Evolutionary conservation across 2,113 vertebrate genomes (phyloP).

Genomic region (Forbesichthys papilliferus): DNA sequence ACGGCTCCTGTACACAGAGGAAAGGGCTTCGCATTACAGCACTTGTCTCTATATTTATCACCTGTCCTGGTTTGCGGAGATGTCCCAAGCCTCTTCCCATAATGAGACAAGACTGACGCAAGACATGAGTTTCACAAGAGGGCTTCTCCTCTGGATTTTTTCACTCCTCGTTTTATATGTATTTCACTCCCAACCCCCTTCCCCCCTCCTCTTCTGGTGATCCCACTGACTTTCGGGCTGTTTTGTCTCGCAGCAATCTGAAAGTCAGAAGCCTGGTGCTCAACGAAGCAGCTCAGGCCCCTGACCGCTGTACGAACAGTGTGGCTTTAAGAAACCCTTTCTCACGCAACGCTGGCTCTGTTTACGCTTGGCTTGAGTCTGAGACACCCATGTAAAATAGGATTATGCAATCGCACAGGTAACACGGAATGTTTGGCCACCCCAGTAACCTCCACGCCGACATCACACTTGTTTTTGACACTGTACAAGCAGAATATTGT

Average conservation of each 20-base stretch:
- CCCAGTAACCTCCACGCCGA: slow-evolving; percentile 27
- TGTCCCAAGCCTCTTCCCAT: not conserved
- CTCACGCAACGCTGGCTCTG: slow-evolving; percentile 53
- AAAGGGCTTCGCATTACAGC: too few relatives aligned
- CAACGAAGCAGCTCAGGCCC: slow-evolving; percentile 49
- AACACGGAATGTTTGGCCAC: slow-evolving; percentile 21
- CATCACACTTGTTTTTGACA: slow-evolving; percentile 7
- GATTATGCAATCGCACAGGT: slow-evolving; percentile 51
- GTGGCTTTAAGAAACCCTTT: slow-evolving; percentile 41
- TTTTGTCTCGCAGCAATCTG: slow-evolving; percentile 44
- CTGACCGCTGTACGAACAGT: slow-evolving; percentile 43
- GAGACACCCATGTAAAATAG: slow-evolving; percentile 45
- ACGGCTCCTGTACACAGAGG: too few relatives aligned
- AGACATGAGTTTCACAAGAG: not conserved
- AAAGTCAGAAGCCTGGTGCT: slow-evolving; percentile 36
- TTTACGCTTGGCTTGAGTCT: slow-evolving; percentile 55
- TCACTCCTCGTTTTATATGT: slow-evolving; percentile 1
- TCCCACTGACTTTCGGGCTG: slow-evolving; percentile 33
- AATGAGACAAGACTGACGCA: not conserved
- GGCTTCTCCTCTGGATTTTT: not conserved
- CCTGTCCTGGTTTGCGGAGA: too few relatives aligned
- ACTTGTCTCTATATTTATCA: too few relatives aligned
- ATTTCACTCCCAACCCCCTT: not conserved
- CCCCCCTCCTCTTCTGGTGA: slow-evolving; percentile 11
- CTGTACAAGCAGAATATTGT: slow-evolving; percentile 7